Base-by-base conservation (phyloP, 2,888 invertebrate genomes). In the Nezara viridula region DNA sequence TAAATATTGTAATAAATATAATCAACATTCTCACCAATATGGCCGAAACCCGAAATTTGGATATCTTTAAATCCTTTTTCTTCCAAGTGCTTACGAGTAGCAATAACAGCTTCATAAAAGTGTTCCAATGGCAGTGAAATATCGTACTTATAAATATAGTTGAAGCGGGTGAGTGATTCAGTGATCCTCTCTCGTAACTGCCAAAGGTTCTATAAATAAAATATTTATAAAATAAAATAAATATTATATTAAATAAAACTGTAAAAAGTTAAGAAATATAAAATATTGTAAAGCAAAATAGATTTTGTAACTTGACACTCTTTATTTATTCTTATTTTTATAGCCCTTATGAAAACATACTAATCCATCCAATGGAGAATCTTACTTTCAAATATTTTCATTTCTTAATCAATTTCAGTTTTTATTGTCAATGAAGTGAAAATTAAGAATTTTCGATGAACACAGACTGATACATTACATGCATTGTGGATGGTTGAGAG, bases 71-170 rank as follows among this genome's bases (percentile, higher is more conserved):
- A 92, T 90, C 94, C 93, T 47, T n/a, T 81, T 27, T 94, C 93
- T 0, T 95, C 95, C 88, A 98, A 93, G 90, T 95, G 94, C 90
- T 95, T 93, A 49, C 94, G 93, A 92, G 98, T 94, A 50, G 94
- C 94, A 32, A 96, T 95, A 9, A 98, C 97, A 77, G 98, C 94
- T 32, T 96, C 95, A 93, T 99, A 99, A 93, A 98, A 99, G 89
- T 96, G 93, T 16, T 94, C 93, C 66, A 97, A 93, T 0, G 99
- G 99, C 89, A 99, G 93, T 0, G 99, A 98, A 9, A 99, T 95
- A 93, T 99, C 99, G 92, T 99, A 99, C 92, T 99, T 99, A 93
- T 97, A 98, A 88, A 97, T 96, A 93, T 98, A 98, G 14, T 98
- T 98, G 91, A 97, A 97, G 19, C 93, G 92, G 90, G 96, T 92